Base-by-base conservation (phyloP, 2,113 vertebrate genomes). In the Stegastes partitus region DNA sequence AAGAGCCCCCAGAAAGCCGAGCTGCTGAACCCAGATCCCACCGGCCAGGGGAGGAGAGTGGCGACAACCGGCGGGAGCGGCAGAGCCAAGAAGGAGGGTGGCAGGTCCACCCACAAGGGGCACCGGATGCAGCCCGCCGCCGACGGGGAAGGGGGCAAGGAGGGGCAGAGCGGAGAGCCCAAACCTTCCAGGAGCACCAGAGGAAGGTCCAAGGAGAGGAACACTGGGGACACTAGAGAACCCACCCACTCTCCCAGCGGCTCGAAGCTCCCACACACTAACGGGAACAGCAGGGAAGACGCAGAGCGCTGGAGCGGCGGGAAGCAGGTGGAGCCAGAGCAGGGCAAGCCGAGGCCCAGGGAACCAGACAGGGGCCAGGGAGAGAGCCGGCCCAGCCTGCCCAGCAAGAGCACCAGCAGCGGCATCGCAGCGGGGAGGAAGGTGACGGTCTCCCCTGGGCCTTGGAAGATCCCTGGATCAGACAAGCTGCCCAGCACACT, bases 381-480 rank as follows among this genome's bases (percentile, higher is more conserved):
- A 82, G 95, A 95, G 93, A 94, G 89, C 87, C 93, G 94, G 73
- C 76, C 94, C 87, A 88, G 90, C 86, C 94, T 91, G 78, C 88
- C 94, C 89, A 92, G 83, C 76, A 93, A 87, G 92, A 94, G 68
- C 86, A 84, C 84, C 82, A 92, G 79, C 91, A 91, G 90, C 85
- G 88, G 91, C 92, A 22, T 88, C 69, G 75, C 89, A 58, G 83
- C 94, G 15, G 93, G 94, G 83, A 95, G 96, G 89, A 99, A 96
- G 93, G 94, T 95, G 82, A 96, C 96, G 0, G 95, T 99, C 80
- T 98, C 97, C 59, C 98, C 98, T 0, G 98, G 98, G 77, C 98
- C 97, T 0, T 99, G 98, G 98, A 99, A 96, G 93, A 97, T 99
- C 89, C 98, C 98, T 0, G 97, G 97, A 73, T 96, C 96, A 0